phyloP scores from a whole-genome alignment of 2,888 invertebrate genomes.

The Sesia apiformis region DNA sequence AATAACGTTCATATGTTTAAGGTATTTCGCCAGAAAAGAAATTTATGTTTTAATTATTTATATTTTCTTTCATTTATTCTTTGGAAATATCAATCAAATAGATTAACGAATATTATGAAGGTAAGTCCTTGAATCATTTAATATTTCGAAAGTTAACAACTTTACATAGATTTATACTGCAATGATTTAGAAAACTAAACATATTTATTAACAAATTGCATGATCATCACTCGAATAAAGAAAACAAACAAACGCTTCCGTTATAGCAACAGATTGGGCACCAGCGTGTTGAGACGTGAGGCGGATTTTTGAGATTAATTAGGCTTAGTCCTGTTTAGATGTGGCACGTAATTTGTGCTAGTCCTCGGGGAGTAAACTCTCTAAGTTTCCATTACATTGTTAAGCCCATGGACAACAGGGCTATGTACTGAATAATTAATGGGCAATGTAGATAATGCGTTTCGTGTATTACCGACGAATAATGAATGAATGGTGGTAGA shows the following conservation, averaged over 20 bases:
- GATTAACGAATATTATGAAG: no score
- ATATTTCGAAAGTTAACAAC: no score
- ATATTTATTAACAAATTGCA: no score
- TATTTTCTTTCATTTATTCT: no score
- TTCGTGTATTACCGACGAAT: neutral
- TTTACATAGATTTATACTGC: no score
- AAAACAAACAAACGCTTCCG: conserved; percentile 10
- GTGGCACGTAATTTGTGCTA: conserved; percentile 32
- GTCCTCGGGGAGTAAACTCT: conserved; percentile 22
- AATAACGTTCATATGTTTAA: no score
- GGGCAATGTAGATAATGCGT: neutral
- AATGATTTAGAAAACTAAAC: no score
- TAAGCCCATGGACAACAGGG: neutral
- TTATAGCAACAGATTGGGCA: conserved; percentile 19
- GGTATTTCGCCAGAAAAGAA: no score
- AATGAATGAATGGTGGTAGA: no score
- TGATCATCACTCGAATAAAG: neutral
- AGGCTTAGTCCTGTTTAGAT: conserved; percentile 34
- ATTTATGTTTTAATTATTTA: no score
- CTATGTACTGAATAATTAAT: neutral
- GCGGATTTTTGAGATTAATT: conserved; percentile 43
- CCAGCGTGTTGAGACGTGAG: conserved; percentile 19
- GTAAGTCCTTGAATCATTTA: no score
- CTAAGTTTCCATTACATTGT: conserved; percentile 10
- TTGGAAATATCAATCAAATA: no score